Evolutionary conservation across 2,797 vertebrate species (phyloP).

Genomic region (Pitangus sulphuratus): DNA sequence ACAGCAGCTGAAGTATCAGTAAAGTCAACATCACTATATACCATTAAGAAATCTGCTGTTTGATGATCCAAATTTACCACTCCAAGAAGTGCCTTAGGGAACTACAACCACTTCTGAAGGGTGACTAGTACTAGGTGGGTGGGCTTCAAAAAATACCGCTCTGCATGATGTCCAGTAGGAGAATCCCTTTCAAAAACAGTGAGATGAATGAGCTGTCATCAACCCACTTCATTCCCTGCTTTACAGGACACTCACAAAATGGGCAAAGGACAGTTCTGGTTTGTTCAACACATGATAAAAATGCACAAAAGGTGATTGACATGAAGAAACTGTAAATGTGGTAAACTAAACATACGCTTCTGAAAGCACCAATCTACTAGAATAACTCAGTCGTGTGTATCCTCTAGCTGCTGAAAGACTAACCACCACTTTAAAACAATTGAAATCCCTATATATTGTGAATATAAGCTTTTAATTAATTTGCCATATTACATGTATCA

Average conservation of each 20-base stretch:
- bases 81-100: slow-evolving; percentile 44
- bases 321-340: background rate
- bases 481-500: slow-evolving; percentile 52
- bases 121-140: background rate
- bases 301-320: background rate
- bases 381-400: background rate
- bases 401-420: slow-evolving; percentile 58
- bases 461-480: slow-evolving; percentile 68
- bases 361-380: background rate
- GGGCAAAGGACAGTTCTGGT: background rate
- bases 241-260: background rate
- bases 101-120: slow-evolving; percentile 13
- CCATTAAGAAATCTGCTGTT: slow-evolving; percentile 25
- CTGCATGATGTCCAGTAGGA: background rate
- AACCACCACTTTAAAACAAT: slow-evolving; percentile 48
- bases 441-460: slow-evolving; percentile 56
- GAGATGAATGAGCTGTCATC: slow-evolving; percentile 20
- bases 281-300: slow-evolving; percentile 1
- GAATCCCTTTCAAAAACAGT: slow-evolving; percentile 24
- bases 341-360: background rate
- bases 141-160: slow-evolving; percentile 13
- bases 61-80: background rate
- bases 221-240: background rate
- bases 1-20: slow-evolving; percentile 59
- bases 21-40: slow-evolving; percentile 20